phyloP scores from a whole-genome alignment of 2,113 vertebrate genomes.

The Gymnobelideus leadbeateri region DNA sequence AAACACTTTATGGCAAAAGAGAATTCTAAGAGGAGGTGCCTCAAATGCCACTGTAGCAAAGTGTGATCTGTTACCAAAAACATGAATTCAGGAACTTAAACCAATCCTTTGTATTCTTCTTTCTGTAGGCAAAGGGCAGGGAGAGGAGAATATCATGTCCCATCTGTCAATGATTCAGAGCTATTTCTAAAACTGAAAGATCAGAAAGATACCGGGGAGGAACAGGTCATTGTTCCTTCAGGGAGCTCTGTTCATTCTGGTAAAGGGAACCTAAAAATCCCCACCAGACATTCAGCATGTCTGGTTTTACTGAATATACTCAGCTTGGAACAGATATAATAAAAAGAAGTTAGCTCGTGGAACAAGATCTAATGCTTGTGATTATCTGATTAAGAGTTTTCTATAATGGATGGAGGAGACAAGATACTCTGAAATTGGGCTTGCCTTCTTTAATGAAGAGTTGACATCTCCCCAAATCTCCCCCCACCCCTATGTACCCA shows the following conservation, averaged over 20 bases:
- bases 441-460: neutral
- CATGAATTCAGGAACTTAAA: neutral
- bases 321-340: neutral
- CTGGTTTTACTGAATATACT: neutral
- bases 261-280: neutral
- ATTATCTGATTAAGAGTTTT: neutral
- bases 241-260: neutral
- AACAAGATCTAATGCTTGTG: neutral
- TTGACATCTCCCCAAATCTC: neutral
- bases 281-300: neutral
- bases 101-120: neutral
- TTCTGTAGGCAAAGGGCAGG: neutral
- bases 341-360: neutral
- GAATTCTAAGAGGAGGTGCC: slow-evolving; percentile 47
- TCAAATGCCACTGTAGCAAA: neutral
- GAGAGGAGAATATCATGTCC: neutral
- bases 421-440: neutral
- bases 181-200: neutral
- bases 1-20: slow-evolving; percentile 61
- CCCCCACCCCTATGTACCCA: neutral
- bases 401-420: neutral
- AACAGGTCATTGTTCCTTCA: too few relatives aligned
- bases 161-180: neutral
- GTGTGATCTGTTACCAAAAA: neutral
- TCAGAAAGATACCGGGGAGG: neutral